Percentiles rank a stretch among this genome's conserved stretches.
These are phyloP conservation scores for Promerops cafer DNA, from an alignment of 2,113 vertebrate genomes.

Conservation along the genomic window DNA sequence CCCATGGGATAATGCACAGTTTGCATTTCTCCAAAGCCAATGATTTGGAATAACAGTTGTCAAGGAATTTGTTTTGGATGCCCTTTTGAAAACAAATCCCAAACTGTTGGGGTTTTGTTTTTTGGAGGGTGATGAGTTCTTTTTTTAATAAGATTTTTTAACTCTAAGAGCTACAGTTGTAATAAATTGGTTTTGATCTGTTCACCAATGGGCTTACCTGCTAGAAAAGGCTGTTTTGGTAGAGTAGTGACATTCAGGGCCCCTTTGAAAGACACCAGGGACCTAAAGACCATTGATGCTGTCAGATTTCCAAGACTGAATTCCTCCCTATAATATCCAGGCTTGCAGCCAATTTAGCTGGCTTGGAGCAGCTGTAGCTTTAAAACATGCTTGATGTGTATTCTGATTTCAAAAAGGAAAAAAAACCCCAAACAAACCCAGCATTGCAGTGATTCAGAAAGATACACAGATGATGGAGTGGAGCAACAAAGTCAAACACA, in stretches of 20 bases:
- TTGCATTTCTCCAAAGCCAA: not conserved
- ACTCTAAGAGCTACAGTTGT: not conserved
- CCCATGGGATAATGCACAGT: not conserved
- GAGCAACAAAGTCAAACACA: not conserved
- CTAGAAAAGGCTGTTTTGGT: not conserved
- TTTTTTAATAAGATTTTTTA: not conserved
- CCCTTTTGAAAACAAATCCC: not conserved
- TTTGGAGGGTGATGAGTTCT: accelerated
- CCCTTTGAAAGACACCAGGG: slow-evolving; percentile 10
- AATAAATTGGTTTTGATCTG: not conserved
- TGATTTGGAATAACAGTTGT: not conserved
- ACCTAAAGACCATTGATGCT: not conserved
- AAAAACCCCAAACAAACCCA: not conserved
- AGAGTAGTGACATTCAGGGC: not conserved
- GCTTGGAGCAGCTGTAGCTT: not conserved
- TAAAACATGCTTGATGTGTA: not conserved
- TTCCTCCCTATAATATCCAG: slow-evolving; percentile 34
- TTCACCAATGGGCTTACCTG: not conserved
- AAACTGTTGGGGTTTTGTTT: not conserved
- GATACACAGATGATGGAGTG: not conserved
- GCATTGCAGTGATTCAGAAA: not conserved
- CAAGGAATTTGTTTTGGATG: not conserved
- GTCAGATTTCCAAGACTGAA: slow-evolving; percentile 37
- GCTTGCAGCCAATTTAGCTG: slow-evolving; percentile 31
- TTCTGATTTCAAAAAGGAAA: not conserved